These are phyloP conservation scores for Phrynocephalus vlangalii DNA, from an alignment of 2,797 vertebrate species.

Conservation along the genomic window DNA sequence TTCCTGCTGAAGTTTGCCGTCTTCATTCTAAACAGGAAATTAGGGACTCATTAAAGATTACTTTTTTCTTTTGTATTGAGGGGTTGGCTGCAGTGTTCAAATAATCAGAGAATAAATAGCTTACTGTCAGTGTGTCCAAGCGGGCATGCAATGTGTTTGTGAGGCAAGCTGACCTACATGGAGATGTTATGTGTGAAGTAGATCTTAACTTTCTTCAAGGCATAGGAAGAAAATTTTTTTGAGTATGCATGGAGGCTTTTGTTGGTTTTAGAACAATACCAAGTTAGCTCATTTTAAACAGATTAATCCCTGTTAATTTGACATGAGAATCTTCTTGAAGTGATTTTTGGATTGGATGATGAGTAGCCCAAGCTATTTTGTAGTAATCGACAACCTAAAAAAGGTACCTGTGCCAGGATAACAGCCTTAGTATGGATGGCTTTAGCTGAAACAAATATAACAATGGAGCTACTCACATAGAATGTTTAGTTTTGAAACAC, in stretches of 20 bases:
- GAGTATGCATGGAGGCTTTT: not conserved
- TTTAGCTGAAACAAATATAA: not conserved
- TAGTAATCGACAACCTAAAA: not conserved
- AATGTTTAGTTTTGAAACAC: not conserved
- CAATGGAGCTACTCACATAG: not conserved
- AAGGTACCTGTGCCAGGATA: not conserved
- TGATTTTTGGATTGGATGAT: not conserved
- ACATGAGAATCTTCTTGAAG: not conserved
- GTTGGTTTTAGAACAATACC: not conserved
- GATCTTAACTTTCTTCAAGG: not conserved
- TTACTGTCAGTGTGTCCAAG: not conserved
- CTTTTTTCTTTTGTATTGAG: not conserved
- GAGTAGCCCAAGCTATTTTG: not conserved
- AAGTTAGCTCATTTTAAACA: not conserved
- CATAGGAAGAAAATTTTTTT: not conserved
- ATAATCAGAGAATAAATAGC: not conserved
- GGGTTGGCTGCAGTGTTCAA: not conserved
- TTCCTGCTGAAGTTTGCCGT: not conserved
- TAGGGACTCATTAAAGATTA: not conserved
- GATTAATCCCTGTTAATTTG: not conserved
- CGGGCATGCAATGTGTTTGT: not conserved
- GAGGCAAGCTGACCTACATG: no score
- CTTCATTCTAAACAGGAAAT: not conserved
- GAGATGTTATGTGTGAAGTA: not conserved
- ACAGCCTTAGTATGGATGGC: not conserved